Evolutionary conservation across 1,140 invertebrate species (phyloP).

Genomic region (Musca domestica): DNA sequence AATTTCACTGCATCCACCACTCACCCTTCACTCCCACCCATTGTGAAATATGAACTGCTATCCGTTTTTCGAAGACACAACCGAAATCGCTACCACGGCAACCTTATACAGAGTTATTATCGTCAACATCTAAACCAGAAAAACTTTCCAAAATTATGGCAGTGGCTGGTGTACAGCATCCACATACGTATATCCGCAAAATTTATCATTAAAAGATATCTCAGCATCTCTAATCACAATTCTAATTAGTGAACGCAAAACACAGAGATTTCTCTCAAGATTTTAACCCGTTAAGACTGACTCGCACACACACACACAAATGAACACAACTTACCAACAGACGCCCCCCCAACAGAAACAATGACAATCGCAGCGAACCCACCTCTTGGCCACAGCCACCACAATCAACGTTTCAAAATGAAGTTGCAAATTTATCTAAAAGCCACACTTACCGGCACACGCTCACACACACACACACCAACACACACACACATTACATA

Average conservation of each 20-base stretch:
- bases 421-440: too few species aligned
- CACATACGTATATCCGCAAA: background rate
- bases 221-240: conserved; percentile 20
- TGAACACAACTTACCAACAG: too few species aligned
- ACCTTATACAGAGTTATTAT: conserved; percentile 9
- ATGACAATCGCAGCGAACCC: too few species aligned
- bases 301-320: too few species aligned
- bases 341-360: too few species aligned
- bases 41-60: background rate
- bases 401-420: too few species aligned
- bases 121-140: conserved; percentile 11
- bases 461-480: background rate
- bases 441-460: background rate
- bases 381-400: too few species aligned
- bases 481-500: background rate
- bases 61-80: background rate
- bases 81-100: background rate
- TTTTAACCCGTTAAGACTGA: too few species aligned
- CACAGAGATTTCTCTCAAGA: too few species aligned
- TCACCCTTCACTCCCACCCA: background rate
- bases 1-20: background rate
- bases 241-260: conserved; percentile 10
- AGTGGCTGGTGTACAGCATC: background rate
- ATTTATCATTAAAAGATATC: conserved; percentile 19
- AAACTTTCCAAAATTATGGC: conserved; percentile 16